Evolutionary conservation across 1,140 invertebrate species (phyloP).

Genomic region (Pseudomyrmex cubaensis): DNA sequence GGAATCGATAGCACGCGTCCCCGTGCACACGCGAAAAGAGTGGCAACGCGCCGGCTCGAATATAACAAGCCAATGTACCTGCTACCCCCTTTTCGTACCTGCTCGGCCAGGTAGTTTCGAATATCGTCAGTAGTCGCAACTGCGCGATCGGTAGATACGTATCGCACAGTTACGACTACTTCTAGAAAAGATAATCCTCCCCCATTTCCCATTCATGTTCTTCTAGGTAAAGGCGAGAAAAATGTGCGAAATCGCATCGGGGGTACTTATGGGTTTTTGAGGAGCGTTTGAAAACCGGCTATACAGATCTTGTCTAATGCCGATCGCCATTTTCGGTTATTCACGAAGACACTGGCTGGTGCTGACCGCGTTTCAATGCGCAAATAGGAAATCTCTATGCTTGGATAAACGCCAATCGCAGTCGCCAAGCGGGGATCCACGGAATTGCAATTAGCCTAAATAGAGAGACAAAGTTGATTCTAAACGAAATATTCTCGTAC

Average conservation of each 20-base stretch:
- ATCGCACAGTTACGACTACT: neutral
- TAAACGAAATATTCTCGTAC: too few relatives aligned
- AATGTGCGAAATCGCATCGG: too few relatives aligned
- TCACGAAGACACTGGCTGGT: conserved; percentile 11
- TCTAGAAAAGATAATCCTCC: too few relatives aligned
- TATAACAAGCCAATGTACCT: conserved; percentile 11
- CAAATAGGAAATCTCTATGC: conserved; percentile 57
- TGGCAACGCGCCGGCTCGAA: neutral
- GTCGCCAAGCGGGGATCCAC: conserved; percentile 19
- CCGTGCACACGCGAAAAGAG: conserved; percentile 64
- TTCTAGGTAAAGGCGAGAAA: too few relatives aligned
- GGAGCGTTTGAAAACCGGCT: too few relatives aligned
- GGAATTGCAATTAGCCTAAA: conserved; percentile 18
- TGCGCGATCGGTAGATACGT: neutral
- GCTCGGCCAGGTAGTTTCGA: neutral
- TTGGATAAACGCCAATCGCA: conserved; percentile 52
- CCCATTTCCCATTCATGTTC: too few relatives aligned
- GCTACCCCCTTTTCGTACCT: neutral
- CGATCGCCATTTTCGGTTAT: neutral
- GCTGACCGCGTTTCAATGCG: conserved; percentile 24
- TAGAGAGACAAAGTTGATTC: neutral
- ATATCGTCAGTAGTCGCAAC: neutral
- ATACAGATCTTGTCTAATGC: too few relatives aligned
- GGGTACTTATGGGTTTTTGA: too few relatives aligned
- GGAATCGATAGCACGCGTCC: conserved; percentile 73